Conservation (phyloP, 2,113 vertebrate species). For the Sinocyclocheilus anshuiensis region DNA sequence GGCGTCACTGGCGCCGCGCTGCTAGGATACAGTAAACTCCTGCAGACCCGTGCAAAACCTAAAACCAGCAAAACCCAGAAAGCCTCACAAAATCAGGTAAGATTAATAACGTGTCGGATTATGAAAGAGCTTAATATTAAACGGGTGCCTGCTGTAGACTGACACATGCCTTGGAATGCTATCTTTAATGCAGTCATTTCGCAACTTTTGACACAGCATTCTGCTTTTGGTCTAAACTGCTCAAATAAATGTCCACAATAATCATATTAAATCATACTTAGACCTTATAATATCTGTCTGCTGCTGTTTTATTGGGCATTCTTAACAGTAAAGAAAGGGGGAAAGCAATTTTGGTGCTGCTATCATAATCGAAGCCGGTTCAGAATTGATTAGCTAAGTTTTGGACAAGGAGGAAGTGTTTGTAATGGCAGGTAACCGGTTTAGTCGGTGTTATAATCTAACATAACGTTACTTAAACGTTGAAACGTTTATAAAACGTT, state of each 20-base stretch:
- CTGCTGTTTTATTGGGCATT: neutral
- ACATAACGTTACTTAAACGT: neutral
- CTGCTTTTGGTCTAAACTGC: neutral
- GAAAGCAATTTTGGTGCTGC: neutral
- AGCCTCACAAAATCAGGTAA: neutral
- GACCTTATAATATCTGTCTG: neutral
- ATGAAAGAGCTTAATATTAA: neutral
- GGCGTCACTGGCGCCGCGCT: slow-evolving; percentile 45
- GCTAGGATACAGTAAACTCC: slow-evolving; percentile 63
- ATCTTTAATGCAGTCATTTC: neutral
- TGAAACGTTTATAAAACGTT: neutral
- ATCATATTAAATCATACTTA: too few species aligned
- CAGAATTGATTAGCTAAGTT: neutral
- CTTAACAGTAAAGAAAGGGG: neutral
- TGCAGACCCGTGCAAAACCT: neutral
- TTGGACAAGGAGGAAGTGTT: neutral
- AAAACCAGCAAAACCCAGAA: neutral
- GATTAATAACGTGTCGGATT: neutral
- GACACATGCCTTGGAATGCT: neutral
- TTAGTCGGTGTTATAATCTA: neutral
- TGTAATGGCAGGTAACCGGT: neutral
- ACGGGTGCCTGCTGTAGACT: neutral
- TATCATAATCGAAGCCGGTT: neutral
- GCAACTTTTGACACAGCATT: neutral
- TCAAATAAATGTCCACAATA: too few species aligned